Base-by-base conservation (phyloP, 2,888 invertebrate genomes). In the Agrochola lota region DNA sequence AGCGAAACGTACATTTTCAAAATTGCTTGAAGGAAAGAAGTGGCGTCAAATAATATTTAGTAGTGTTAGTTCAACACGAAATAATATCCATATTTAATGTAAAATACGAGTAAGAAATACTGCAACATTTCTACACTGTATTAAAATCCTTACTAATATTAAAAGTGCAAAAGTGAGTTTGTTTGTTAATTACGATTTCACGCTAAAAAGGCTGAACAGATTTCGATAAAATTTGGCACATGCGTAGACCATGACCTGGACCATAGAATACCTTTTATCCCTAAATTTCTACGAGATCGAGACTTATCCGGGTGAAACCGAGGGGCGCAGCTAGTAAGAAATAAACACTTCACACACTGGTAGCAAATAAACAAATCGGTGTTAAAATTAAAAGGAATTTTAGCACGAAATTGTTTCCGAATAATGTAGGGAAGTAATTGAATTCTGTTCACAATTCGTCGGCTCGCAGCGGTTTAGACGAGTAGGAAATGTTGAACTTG, bases 311-410 rank as follows among this genome's bases (percentile, higher is more conserved):
- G 49, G 49, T 49, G 49, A 49, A 49, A 17, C 49, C 6, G 17
- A 17, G 49, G 17, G 17, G 49, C 49, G 17, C 49, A 6, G 7
- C 17, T 17, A 49, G 52, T 26, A 55, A 64, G 55, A 76, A 71
- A 71, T 62, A 71, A 78, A n/a, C 59, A 23, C n/a, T 71, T 79
- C 70, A 69, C 78, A 74, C 74, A 67, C 71, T 71, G 72, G 69
- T 81, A 63, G 62, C 62, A 63, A 63, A 74, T 74, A 81, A 70
- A 74, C 68, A n/a, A 68, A 81, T 71, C n/a, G 78, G 85, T 73
- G 85, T 79, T 66, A 62, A 78, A 79, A 79, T 79, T 64, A 85
- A 82, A 84, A 81, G 71, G 70, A 84, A 84, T 76, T 64, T 71
- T 49, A 76, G 46, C 73, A 69, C 74, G 57, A 43, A 76, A 52